Evolutionary conservation across 1,140 invertebrate species (phyloP), one percentile per base, ranked within the genome.

Genomic region (Sycophila sp.): DNA sequence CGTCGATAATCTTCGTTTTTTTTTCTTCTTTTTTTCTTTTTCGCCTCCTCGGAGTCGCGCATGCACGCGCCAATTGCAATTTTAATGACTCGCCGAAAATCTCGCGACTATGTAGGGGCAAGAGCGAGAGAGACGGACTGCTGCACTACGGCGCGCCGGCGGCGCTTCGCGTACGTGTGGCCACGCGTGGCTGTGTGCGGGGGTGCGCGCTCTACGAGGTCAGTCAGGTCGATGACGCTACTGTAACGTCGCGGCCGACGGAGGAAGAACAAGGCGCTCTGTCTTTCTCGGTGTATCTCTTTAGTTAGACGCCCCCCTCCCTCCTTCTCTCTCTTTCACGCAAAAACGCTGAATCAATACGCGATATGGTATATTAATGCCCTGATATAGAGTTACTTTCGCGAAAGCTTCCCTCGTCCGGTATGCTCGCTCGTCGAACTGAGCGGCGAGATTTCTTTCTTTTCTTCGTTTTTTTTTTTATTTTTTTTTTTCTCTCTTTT

Each of bases 171-270:
- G n/a, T n/a, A n/a, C n/a, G n/a, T n/a, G n/a, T n/a, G n/a, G n/a
- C n/a, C n/a, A n/a, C n/a, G n/a, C n/a, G n/a, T n/a, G n/a, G n/a
- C n/a, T n/a, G n/a, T n/a, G n/a, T 22, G 19, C 40, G 40, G 40
- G n/a, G 42, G 42, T 63, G n/a, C 15, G 56, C 68, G 65, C 47
- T 45, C 40, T 69, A 62, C 59, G 69, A 66, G 69, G 69, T 71
- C 69, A 71, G 62, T 66, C 69, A 71, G 69, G 69, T 71, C 69
- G 69, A 71, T 71, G 69, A 71, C 69, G 69, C 69, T 71, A 59
- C 53, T 49, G 62, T 65, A 64, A 63, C 60, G 60, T 59, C 53
- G 55, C 53, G 42, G 34, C 8, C 45, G 6, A 38, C 13, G 26
- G 51, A 58, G 30, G 55, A 64, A 47, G 38, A 64, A 64, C 40